Evolutionary conservation across 2,113 vertebrate species (phyloP).

Genomic region (Rutilus rutilus): DNA sequence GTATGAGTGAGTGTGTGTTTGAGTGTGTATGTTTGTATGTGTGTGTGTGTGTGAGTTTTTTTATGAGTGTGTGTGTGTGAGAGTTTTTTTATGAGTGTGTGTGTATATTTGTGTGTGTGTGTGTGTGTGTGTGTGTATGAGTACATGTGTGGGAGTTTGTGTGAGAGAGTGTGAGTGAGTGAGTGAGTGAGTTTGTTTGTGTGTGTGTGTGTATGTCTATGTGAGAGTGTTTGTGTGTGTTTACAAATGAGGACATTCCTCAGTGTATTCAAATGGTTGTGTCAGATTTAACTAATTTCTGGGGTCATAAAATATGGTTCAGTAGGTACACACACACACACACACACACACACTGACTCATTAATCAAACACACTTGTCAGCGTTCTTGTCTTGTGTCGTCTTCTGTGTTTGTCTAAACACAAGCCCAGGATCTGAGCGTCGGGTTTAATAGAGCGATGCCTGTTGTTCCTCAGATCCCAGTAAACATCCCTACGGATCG

Average conservation of each 20-base stretch:
- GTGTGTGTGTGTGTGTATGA: too few relatives aligned
- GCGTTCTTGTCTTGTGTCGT: not conserved
- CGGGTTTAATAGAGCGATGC: not conserved
- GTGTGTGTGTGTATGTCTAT: too few relatives aligned
- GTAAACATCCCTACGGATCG: not conserved
- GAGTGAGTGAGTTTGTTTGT: too few relatives aligned
- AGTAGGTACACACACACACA: not conserved
- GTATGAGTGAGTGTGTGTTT: too few relatives aligned
- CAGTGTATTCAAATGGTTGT: not conserved
- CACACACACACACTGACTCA: not conserved
- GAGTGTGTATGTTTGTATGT: too few relatives aligned
- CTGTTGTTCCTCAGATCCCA: not conserved
- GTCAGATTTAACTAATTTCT: not conserved
- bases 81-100: too few relatives aligned
- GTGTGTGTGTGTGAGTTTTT: too few relatives aligned
- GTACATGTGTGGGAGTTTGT: fast-evolving
- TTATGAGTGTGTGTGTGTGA: too few relatives aligned
- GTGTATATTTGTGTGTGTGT: too few relatives aligned
- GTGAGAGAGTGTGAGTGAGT: too few relatives aligned
- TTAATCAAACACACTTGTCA: not conserved
- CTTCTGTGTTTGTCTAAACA: too few relatives aligned
- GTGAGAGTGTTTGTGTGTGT: too few relatives aligned
- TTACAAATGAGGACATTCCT: not conserved
- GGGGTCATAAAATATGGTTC: not conserved
- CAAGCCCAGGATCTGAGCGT: not conserved